Evolutionary conservation across 2,888 invertebrate genomes (phyloP), one percentile per base, ranked within the genome.

Genomic region (Drosophila helvetica): DNA sequence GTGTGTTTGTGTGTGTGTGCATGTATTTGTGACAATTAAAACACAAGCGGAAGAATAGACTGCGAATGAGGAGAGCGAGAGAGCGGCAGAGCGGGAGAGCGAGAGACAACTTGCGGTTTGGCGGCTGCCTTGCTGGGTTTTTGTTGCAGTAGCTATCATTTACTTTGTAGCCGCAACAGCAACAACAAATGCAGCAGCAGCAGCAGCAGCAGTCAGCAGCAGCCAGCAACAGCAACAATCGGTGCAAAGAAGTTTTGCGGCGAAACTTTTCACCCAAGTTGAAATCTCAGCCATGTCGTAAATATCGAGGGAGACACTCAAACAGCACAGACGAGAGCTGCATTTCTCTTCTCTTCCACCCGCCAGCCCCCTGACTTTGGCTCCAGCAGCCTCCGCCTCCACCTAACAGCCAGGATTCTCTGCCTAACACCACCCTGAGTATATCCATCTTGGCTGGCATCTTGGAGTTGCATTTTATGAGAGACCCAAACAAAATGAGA

Each of bases 281-380:
- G 56, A 67, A 74, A 74, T 74, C 74, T 73, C 73, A 67, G 73
- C 59, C 51, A 59, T 66, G 74, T 61, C 74, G 74, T 74, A 74
- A 74, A 74, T 69, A 66, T 74, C 68, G 73, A 73, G 47, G 73
- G 61, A 73, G 72, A 63, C 73, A 71, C 59, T 71, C 52, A 30
- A 43, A 18, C 43, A 25, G 25, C 60, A 60, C 42, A 52, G 61
- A 51, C 51, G 62, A 53, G 66, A 53, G 66, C 47, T 53, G 54
- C 47, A 33, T 51, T 46, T 27, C 59, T 12, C 56, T 15, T 45
- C 27, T 8, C 56, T 15, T 45, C 27, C 2, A 0, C 27, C 27
- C 27, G 27, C 7, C 7, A 8, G 27, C 27, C 27, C 7, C 27
- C 7, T 27, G 27, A 27, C 27, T 27, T 27, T 2, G 8, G 27